Evolutionary conservation across 2,797 vertebrate genomes (phyloP).

Genomic region (Rhinichthys osculus): DNA sequence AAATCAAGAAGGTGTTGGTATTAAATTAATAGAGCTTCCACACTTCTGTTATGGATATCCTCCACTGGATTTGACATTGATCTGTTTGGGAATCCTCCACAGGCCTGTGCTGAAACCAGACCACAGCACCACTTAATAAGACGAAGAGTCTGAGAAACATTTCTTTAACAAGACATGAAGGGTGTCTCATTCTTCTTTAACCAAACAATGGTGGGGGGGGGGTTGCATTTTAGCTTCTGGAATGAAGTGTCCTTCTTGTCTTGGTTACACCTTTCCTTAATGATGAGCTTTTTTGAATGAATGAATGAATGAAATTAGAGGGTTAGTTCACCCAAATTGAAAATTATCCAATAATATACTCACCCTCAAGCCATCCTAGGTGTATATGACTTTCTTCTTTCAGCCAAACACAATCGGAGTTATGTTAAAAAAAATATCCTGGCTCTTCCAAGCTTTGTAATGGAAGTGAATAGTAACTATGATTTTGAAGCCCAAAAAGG

Average conservation of each 20-base stretch:
- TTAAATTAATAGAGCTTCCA: conserved; percentile 79
- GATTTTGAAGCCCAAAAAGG: too few relatives aligned
- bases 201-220: background rate
- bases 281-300: background rate
- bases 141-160: conserved; percentile 29
- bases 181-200: conserved; percentile 19
- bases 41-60: conserved; percentile 75
- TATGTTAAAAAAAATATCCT: too few relatives aligned
- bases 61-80: conserved; percentile 75
- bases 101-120: conserved; percentile 72
- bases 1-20: conserved; percentile 73
- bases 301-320: background rate
- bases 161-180: conserved; percentile 41
- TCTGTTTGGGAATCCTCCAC: conserved; percentile 73
- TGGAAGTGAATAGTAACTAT: too few relatives aligned
- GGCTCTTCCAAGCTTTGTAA: too few relatives aligned
- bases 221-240: background rate
- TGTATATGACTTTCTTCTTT: too few relatives aligned
- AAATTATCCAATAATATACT: too few relatives aligned
- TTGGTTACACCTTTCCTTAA: background rate
- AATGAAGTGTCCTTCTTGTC: conserved; percentile 4
- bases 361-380: too few relatives aligned
- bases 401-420: too few relatives aligned
- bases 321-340: too few relatives aligned
- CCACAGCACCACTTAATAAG: conserved; percentile 77